A percentile compares a stretch with the other conserved stretches of the same genome.
These are phyloP conservation scores for Etheostoma spectabile DNA, from an alignment of 2,113 vertebrate genomes.

Conservation along the genomic window DNA sequence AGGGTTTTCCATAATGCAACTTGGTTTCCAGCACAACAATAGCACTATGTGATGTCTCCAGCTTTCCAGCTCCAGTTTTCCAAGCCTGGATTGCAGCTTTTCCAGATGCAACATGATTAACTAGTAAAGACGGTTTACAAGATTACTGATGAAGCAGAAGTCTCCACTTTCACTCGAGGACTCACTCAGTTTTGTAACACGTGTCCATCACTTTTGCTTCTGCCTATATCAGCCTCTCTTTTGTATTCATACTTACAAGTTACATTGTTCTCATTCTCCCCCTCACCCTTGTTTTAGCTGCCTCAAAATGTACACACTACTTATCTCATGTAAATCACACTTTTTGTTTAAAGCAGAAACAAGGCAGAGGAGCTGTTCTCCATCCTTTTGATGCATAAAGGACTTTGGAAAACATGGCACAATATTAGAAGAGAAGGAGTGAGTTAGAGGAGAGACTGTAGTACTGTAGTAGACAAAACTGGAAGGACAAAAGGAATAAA, in stretches of 20 bases:
- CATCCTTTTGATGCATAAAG: conserved; percentile 5
- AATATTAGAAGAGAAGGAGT: background rate
- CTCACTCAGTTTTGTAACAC: background rate
- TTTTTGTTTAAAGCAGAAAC: conserved; percentile 2
- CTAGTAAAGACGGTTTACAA: conserved; percentile 15
- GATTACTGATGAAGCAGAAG: conserved; percentile 24
- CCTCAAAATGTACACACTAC: conserved; percentile 9
- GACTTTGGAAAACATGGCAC: background rate
- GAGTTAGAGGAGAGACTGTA: background rate
- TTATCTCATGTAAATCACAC: conserved; percentile 16
- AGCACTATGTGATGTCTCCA: background rate
- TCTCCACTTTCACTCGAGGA: background rate
- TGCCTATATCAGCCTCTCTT: conserved; percentile 14
- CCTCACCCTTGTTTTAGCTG: conserved; percentile 9
- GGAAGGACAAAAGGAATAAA: background rate
- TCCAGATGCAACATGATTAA: conserved; percentile 9
- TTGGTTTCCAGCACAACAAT: background rate
- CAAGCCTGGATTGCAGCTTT: conserved; percentile 22
- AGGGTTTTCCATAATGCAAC: background rate
- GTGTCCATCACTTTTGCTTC: conserved; percentile 15
- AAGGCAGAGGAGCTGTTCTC: conserved; percentile 29
- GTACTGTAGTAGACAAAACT: background rate
- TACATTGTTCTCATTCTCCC: conserved; percentile 8
- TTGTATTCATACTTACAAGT: conserved; percentile 1
- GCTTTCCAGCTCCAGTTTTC: conserved; percentile 8